Evolutionary conservation across 2,113 vertebrate species (phyloP).

Genomic region (Actenoides lindsayi): DNA sequence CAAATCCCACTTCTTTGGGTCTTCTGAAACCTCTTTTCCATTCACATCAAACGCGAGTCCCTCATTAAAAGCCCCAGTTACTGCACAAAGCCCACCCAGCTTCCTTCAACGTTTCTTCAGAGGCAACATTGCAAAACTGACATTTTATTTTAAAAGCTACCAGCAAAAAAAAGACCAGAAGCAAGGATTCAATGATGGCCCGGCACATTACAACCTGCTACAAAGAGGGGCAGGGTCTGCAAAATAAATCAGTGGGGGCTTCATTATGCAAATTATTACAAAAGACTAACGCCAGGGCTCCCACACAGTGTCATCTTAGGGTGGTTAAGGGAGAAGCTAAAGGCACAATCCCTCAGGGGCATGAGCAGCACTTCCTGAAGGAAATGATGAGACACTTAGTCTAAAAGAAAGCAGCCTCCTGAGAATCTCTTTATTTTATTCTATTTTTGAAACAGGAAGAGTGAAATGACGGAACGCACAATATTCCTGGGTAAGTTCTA

Average conservation of each 20-base stretch:
- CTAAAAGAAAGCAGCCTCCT: neutral
- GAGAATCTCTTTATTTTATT: neutral
- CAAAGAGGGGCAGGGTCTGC: neutral
- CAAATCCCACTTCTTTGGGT: neutral
- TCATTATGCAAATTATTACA: neutral
- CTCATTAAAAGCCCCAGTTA: neutral
- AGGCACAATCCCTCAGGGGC: rapidly evolving
- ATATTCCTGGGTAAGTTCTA: neutral
- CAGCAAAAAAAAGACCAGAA: neutral
- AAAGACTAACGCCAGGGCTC: neutral
- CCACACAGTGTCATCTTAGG: neutral
- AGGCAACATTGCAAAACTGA: neutral
- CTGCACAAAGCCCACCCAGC: neutral
- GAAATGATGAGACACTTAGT: neutral
- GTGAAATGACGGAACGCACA: neutral
- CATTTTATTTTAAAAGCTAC: neutral
- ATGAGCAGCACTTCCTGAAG: rapidly evolving
- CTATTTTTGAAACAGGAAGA: neutral
- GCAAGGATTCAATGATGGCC: neutral
- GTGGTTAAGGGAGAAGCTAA: neutral
- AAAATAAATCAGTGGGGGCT: neutral
- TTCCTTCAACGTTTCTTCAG: neutral
- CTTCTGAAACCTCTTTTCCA: neutral
- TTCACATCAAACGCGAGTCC: neutral
- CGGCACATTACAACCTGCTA: neutral